phyloP scores from a whole-genome alignment of 1,140 invertebrate species.

The Lepidurus apus region DNA sequence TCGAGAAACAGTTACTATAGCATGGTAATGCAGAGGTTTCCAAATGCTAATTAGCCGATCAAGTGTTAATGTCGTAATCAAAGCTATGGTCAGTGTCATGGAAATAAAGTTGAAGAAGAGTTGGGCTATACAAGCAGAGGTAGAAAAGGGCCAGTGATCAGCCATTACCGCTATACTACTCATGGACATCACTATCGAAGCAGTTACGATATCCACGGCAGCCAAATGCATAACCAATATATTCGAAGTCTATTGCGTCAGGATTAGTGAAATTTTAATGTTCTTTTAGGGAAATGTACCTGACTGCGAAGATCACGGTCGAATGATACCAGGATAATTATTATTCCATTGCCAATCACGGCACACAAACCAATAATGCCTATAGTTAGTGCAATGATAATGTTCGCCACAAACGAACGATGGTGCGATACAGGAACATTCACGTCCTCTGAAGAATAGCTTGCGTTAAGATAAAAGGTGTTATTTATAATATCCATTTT shows the following conservation, averaged over 20 bases:
- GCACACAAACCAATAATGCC: background rate
- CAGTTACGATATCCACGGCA: background rate
- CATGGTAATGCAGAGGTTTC: conserved; percentile 41
- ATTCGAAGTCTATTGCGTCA: background rate
- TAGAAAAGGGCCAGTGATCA: background rate
- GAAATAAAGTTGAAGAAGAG: conserved; percentile 6
- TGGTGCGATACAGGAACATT: background rate
- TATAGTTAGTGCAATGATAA: background rate
- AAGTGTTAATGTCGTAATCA: conserved; percentile 40
- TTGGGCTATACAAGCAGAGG: background rate
- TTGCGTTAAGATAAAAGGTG: background rate
- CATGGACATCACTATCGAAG: background rate
- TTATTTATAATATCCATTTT: background rate
- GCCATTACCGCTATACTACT: background rate
- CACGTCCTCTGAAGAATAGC: background rate
- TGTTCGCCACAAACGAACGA: background rate
- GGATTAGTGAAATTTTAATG: background rate
- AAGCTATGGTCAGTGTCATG: background rate
- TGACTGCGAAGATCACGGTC: conserved; percentile 3
- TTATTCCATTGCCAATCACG: background rate
- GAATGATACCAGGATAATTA: background rate
- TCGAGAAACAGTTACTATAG: conserved; percentile 33
- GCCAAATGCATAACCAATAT: background rate
- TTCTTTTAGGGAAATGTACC: background rate
- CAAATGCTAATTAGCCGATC: conserved; percentile 44